phyloP scores from a whole-genome alignment of 1,140 invertebrate species.

The Monomorium pharaonis region DNA sequence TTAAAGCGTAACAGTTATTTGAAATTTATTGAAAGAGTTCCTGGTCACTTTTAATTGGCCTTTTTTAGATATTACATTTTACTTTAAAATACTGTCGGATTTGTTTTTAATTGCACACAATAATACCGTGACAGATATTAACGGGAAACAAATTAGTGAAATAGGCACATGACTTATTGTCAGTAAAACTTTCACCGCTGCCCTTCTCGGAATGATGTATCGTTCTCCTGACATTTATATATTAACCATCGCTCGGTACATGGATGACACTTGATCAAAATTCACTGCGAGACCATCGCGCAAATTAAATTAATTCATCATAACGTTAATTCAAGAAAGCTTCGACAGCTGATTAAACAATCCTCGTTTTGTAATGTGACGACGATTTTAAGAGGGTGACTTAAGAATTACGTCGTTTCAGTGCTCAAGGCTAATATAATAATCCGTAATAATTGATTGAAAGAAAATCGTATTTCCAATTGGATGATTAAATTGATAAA shows the following conservation, averaged over 20 bases:
- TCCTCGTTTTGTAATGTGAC: not conserved
- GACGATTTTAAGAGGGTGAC: not conserved
- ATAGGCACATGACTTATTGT: not conserved
- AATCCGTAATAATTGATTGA: not conserved
- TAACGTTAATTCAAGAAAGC: not conserved
- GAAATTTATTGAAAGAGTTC: not conserved
- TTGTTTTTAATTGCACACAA: not conserved
- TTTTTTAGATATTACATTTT: not conserved
- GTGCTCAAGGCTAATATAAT: not conserved
- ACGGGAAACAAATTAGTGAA: not conserved
- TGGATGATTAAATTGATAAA: not conserved
- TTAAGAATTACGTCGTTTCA: not conserved
- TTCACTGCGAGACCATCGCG: not conserved
- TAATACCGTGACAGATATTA: not conserved
- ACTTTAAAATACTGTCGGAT: not conserved
- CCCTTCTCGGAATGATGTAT: constrained; percentile 45
- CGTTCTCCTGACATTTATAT: constrained; percentile 32
- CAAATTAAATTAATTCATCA: constrained; percentile 52
- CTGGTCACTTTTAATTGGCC: not conserved
- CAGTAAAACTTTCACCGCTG: not conserved
- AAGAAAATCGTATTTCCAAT: not conserved
- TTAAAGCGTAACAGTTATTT: not conserved
- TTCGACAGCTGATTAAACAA: constrained; percentile 1
- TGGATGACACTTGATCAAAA: constrained; percentile 5
- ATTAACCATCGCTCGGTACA: not conserved